These are phyloP conservation scores for Abrostola triplasia DNA, from an alignment of 2,888 invertebrate genomes.

Conservation along the genomic window DNA sequence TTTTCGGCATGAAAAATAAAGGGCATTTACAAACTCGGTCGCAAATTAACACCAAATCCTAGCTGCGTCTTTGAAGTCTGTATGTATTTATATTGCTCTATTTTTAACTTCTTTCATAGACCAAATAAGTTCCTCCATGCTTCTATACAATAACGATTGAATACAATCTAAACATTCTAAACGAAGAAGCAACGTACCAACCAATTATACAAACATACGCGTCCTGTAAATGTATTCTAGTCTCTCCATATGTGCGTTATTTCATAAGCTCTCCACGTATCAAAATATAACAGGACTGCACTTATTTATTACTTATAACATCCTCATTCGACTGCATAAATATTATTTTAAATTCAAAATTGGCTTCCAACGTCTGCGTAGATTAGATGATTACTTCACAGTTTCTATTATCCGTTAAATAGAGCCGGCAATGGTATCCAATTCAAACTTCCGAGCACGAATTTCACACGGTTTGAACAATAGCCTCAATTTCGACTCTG, in stretches of 20 bases:
- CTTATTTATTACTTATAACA: too few species aligned
- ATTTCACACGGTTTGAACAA: conserved; percentile 73
- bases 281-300: neutral
- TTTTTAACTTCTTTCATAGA: conserved; percentile 32
- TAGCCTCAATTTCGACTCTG: conserved; percentile 63
- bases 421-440: conserved; percentile 54
- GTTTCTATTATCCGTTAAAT: conserved; percentile 60
- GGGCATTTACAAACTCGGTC: conserved; percentile 3
- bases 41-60: conserved; percentile 4
- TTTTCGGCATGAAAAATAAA: conserved; percentile 8
- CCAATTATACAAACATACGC: conserved; percentile 23
- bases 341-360: conserved; percentile 27
- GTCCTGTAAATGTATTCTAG: conserved; percentile 23
- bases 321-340: neutral
- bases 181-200: conserved; percentile 12
- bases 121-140: too few species aligned
- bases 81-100: conserved; percentile 22
- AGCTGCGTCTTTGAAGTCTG: conserved; percentile 7
- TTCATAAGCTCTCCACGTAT: neutral
- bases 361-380: conserved; percentile 29
- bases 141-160: conserved; percentile 25
- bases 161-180: conserved; percentile 29
- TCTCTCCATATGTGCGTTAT: conserved; percentile 23
- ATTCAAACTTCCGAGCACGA: conserved; percentile 58
- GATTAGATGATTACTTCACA: conserved; percentile 55